These are phyloP conservation scores for Cheilosia impressa DNA, from an alignment of 2,888 invertebrate genomes.

Conservation along the genomic window DNA sequence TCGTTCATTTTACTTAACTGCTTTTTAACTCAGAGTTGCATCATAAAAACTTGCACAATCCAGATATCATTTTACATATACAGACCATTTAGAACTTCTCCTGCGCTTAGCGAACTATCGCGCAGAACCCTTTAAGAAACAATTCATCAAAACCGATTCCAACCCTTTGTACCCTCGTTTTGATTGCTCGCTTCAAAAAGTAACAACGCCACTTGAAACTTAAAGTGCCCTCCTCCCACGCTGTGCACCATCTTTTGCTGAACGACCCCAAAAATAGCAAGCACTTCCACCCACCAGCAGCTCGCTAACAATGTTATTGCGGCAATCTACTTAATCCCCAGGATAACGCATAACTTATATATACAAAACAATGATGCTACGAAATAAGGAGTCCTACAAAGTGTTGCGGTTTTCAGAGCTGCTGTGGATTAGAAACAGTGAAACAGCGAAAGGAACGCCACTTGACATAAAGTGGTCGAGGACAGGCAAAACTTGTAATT, in stretches of 20 bases:
- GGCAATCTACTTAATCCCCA: constrained; percentile 66
- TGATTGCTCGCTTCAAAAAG: background rate
- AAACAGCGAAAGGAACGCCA: background rate
- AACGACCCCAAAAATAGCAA: background rate
- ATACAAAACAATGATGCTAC: constrained; percentile 57
- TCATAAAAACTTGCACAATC: background rate
- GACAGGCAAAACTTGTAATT: constrained; percentile 54
- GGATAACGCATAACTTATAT: constrained; percentile 59
- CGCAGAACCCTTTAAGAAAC: constrained; percentile 25
- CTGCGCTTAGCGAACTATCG: constrained; percentile 29
- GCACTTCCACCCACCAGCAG: background rate
- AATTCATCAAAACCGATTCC: constrained; percentile 39
- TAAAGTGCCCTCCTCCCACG: background rate
- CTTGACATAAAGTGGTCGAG: constrained; percentile 45
- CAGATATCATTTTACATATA: constrained; percentile 16
- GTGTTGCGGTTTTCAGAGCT: constrained; percentile 6
- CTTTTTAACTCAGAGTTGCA: background rate
- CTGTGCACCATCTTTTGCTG: background rate
- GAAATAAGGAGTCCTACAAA: constrained; percentile 34
- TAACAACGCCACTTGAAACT: constrained; percentile 25
- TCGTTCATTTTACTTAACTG: background rate
- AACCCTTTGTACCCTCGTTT: background rate
- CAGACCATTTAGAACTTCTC: constrained; percentile 32
- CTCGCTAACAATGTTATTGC: constrained; percentile 66
- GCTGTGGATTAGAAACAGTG: background rate